Conservation (phyloP, 2,113 vertebrate genomes). For the Oryzias celebensis region DNA sequence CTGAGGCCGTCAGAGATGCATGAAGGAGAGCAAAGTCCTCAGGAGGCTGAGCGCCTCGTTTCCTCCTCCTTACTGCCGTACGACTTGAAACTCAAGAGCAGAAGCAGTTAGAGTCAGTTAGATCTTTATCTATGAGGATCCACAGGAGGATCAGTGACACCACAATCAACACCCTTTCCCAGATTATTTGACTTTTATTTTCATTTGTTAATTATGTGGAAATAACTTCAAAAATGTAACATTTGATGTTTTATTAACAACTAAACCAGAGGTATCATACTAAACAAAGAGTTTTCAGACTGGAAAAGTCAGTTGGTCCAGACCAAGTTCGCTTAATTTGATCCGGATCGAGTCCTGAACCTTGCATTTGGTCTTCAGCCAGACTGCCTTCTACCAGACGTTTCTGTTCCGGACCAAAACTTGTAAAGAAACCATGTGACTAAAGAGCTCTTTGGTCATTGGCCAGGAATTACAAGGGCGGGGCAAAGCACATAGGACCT, state of each 20-base stretch:
- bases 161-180: background rate
- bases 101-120: conserved; percentile 10
- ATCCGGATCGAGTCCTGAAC: too few relatives aligned
- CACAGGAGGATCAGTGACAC: background rate
- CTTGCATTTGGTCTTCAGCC: too few relatives aligned
- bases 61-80: conserved; percentile 22
- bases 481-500: too few relatives aligned
- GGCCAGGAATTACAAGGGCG: too few relatives aligned
- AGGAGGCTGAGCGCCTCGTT: conserved; percentile 20
- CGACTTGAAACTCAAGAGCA: conserved; percentile 24
- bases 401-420: too few relatives aligned
- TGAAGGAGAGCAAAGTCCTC: conserved; percentile 4
- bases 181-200: conserved; percentile 13
- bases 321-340: too few relatives aligned
- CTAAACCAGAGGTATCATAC: too few relatives aligned
- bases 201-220: conserved; percentile 13
- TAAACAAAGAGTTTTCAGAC: too few relatives aligned
- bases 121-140: conserved; percentile 4
- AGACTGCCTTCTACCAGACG: too few relatives aligned
- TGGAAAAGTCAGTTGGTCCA: too few relatives aligned
- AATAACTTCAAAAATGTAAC: conserved; percentile 1
- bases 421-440: too few relatives aligned
- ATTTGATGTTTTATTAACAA: conserved; percentile 18
- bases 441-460: too few relatives aligned
- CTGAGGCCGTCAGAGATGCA: background rate